Conservation (phyloP, 2,797 vertebrate genomes). For the Todus mexicanus region DNA sequence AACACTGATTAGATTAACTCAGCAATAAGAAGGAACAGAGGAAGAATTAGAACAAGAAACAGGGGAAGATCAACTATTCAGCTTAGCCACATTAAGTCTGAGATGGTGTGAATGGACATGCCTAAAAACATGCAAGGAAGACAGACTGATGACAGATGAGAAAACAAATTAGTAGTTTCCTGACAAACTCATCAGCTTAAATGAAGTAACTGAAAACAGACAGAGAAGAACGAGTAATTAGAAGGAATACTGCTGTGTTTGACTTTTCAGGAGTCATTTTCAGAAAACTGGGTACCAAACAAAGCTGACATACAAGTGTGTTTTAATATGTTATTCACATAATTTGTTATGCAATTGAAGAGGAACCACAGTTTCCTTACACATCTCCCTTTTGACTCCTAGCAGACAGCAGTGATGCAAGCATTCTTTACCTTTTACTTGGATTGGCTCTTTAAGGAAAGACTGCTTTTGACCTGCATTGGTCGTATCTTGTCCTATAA, state of each 20-base stretch:
- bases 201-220: neutral
- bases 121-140: neutral
- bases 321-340: neutral
- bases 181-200: neutral
- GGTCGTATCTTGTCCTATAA: constrained; percentile 63
- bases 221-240: neutral
- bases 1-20: constrained; percentile 48
- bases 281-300: neutral
- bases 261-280: neutral
- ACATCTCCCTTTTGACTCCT: neutral
- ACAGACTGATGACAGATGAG: neutral
- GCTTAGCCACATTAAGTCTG: neutral
- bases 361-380: neutral
- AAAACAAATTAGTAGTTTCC: neutral
- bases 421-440: constrained; percentile 90
- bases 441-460: constrained; percentile 81
- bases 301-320: neutral
- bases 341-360: neutral
- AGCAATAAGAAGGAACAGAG: constrained; percentile 5
- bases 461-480: constrained; percentile 71
- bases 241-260: neutral
- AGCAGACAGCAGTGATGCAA: neutral
- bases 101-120: neutral
- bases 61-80: neutral
- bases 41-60: neutral